These are phyloP conservation scores for Riparia riparia DNA, from an alignment of 2,113 vertebrate genomes.

Conservation along the genomic window DNA sequence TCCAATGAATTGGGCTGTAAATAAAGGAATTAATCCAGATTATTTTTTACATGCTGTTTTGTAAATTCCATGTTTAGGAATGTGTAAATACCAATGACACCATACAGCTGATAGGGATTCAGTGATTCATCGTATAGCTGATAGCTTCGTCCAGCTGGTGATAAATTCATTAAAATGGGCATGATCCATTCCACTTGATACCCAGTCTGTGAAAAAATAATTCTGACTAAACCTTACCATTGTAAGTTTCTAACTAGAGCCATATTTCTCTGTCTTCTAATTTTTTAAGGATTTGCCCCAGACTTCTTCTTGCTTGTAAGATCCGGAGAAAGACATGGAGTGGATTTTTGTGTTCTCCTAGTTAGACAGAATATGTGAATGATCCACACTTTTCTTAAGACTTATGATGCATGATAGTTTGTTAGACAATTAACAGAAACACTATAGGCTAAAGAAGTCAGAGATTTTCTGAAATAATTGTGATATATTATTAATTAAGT, in stretches of 20 bases:
- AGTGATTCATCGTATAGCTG: not conserved
- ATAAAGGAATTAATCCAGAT: not conserved
- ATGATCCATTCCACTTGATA: not conserved
- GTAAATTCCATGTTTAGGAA: not conserved
- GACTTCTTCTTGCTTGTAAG: not conserved
- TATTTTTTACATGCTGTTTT: not conserved
- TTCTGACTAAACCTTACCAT: not conserved
- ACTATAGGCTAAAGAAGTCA: not conserved
- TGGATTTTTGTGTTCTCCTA: not conserved
- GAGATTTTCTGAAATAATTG: constrained; percentile 41
- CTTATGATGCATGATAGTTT: not conserved
- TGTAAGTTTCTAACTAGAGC: not conserved
- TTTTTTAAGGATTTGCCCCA: not conserved
- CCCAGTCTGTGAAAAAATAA: not conserved
- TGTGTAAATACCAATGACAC: constrained; percentile 29
- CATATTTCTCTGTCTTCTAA: not conserved
- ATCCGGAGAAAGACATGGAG: not conserved
- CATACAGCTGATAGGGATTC: not conserved
- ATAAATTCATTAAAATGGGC: not conserved
- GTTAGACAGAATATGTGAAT: not conserved
- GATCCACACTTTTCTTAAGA: not conserved
- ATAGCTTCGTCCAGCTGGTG: not conserved
- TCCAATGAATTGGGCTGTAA: not conserved
- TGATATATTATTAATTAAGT: constrained; percentile 44
- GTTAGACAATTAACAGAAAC: not conserved